phyloP scores from a whole-genome alignment of 2,113 vertebrate species.

The Neotragus moschatus region DNA sequence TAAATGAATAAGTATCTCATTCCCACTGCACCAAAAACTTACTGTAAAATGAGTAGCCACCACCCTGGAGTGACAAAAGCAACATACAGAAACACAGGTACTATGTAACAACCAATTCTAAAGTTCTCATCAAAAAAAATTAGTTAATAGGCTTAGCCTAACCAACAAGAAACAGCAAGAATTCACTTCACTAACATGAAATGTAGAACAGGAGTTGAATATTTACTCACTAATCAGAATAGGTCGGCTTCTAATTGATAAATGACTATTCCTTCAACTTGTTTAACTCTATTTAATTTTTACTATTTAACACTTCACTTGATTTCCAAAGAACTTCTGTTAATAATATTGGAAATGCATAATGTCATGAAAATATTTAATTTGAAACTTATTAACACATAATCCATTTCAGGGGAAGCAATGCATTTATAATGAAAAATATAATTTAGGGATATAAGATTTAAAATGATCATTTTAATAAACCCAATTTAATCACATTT shows the following conservation, averaged over 20 bases:
- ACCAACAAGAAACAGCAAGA: not conserved
- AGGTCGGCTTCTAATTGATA: slow-evolving; percentile 26
- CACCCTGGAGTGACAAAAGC: not conserved
- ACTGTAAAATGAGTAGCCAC: not conserved
- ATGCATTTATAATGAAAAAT: slow-evolving; percentile 81
- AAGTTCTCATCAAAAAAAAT: not conserved
- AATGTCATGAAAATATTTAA: slow-evolving; percentile 53
- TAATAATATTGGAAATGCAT: slow-evolving; percentile 68
- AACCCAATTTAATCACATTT: slow-evolving; percentile 79
- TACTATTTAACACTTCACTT: slow-evolving; percentile 46
- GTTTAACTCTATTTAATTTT: slow-evolving; percentile 64
- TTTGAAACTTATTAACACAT: slow-evolving; percentile 79
- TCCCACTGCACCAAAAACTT: rapidly evolving
- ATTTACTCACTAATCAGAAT: not conserved
- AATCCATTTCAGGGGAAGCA: slow-evolving; percentile 77
- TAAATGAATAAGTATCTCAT: not conserved
- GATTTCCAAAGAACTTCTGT: slow-evolving; percentile 45
- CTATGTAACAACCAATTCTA: not conserved
- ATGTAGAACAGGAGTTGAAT: not conserved
- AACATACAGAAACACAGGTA: not conserved
- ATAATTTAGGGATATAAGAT: slow-evolving; percentile 70
- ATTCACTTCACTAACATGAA: not conserved
- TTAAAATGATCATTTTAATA: slow-evolving; percentile 75
- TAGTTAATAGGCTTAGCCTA: not conserved
- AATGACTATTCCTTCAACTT: slow-evolving; percentile 59